phyloP scores from a whole-genome alignment of 2,888 invertebrate genomes.

The Heliconius aoede region DNA sequence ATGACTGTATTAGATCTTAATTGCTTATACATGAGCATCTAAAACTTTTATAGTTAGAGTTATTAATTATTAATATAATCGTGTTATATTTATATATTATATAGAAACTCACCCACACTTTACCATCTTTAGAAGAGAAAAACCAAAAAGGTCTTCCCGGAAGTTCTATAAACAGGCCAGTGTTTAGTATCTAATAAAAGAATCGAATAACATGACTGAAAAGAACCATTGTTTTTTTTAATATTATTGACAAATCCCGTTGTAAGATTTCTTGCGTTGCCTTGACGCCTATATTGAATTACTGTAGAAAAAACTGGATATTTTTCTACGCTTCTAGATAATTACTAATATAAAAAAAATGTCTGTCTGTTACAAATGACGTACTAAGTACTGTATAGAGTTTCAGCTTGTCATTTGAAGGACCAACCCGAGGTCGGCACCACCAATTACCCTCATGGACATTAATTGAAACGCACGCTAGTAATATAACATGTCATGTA shows the following conservation, averaged over 20 bases:
- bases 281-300: slow-evolving; percentile 6
- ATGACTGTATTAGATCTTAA: too few species aligned
- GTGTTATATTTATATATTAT: neutral
- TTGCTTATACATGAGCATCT: too few species aligned
- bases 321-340: neutral
- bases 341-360: neutral
- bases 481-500: slow-evolving; percentile 50
- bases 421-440: slow-evolving; percentile 48
- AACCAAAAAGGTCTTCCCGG: neutral
- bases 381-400: slow-evolving; percentile 14
- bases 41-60: too few species aligned
- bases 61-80: too few species aligned
- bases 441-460: slow-evolving; percentile 74
- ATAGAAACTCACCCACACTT: neutral
- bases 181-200: neutral
- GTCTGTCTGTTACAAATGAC: neutral
- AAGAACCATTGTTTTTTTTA: neutral
- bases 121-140: neutral
- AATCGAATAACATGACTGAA: neutral
- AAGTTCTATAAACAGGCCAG: neutral
- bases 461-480: slow-evolving; percentile 78
- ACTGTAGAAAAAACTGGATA: slow-evolving; percentile 8
- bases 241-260: neutral
- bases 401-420: slow-evolving; percentile 34
- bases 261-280: neutral